Percentiles rank a stretch among this genome's conserved stretches.
Conservation (phyloP, 2,113 vertebrate species). For the Leiothrix lutea region DNA sequence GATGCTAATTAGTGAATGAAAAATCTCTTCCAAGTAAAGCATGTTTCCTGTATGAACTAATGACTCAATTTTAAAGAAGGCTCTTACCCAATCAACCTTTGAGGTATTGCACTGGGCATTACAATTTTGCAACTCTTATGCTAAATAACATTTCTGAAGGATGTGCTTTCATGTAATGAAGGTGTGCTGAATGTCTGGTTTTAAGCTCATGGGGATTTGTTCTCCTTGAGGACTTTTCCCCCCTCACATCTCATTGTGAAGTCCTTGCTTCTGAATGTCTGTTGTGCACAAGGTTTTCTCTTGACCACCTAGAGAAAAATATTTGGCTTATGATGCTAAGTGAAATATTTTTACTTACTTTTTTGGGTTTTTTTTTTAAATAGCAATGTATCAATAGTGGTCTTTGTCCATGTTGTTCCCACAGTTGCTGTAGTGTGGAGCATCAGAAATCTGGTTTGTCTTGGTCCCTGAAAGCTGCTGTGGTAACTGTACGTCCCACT, state of each 20-base stretch:
- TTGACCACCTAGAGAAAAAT: not conserved
- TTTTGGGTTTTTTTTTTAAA: not conserved
- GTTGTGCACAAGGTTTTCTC: not conserved
- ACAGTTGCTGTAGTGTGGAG: not conserved
- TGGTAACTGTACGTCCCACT: not conserved
- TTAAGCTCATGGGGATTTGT: not conserved
- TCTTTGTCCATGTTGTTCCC: not conserved
- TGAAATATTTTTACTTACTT: not conserved
- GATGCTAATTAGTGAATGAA: not conserved
- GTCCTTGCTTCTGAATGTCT: not conserved
- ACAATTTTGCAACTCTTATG: not conserved
- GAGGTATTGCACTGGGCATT: not conserved
- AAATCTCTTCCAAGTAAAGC: not conserved
- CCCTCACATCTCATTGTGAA: not conserved
- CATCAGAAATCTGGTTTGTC: not conserved
- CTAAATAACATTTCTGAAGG: not conserved
- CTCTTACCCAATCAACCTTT: not conserved
- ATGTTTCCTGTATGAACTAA: not conserved
- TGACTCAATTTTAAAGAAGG: not conserved
- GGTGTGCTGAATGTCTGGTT: not conserved
- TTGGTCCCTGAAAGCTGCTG: not conserved
- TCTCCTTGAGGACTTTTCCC: not conserved
- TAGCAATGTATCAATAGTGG: not conserved
- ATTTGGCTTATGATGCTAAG: accelerated
- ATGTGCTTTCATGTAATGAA: not conserved